phyloP scores from a whole-genome alignment of 2,797 vertebrate genomes.

The Lepilemur ruficaudatus region DNA sequence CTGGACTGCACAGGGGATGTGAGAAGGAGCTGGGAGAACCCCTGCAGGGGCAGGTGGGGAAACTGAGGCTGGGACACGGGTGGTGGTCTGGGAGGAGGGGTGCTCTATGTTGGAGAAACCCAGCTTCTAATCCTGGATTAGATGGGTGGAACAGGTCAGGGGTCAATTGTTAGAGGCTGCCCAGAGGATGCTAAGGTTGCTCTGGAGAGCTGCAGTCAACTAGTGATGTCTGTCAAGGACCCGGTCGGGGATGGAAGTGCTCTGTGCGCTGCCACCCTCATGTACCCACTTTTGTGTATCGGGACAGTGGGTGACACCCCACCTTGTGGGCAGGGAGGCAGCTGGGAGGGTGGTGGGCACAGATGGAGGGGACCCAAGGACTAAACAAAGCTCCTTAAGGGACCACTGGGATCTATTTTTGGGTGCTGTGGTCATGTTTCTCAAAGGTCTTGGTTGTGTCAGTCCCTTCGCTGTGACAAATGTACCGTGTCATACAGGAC shows the following conservation, averaged over 20 bases:
- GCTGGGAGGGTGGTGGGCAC: not conserved
- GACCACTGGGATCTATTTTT: fast-evolving
- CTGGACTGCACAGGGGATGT: fast-evolving
- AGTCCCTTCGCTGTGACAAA: not conserved
- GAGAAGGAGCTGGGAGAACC: not conserved
- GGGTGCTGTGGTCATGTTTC: not conserved
- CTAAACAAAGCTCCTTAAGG: fast-evolving
- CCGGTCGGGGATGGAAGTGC: fast-evolving
- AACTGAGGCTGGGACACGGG: not conserved
- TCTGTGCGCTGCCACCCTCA: fast-evolving
- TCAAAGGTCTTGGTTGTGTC: not conserved
- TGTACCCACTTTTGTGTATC: fast-evolving
- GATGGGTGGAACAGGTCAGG: fast-evolving
- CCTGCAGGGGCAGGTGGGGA: not conserved
- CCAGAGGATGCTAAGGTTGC: not conserved
- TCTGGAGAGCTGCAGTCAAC: not conserved
- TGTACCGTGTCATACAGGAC: fast-evolving
- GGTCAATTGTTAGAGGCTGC: not conserved
- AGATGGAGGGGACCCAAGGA: not conserved
- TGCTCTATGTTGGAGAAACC: not conserved
- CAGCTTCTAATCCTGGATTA: not conserved
- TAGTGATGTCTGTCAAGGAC: not conserved
- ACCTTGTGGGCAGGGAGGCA: too few relatives aligned
- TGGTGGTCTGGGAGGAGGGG: not conserved
- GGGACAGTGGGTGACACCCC: fast-evolving